These are phyloP conservation scores for Acropora yongei DNA, from an alignment of 64 coral and sea anemone species.

Conservation along the genomic window DNA sequence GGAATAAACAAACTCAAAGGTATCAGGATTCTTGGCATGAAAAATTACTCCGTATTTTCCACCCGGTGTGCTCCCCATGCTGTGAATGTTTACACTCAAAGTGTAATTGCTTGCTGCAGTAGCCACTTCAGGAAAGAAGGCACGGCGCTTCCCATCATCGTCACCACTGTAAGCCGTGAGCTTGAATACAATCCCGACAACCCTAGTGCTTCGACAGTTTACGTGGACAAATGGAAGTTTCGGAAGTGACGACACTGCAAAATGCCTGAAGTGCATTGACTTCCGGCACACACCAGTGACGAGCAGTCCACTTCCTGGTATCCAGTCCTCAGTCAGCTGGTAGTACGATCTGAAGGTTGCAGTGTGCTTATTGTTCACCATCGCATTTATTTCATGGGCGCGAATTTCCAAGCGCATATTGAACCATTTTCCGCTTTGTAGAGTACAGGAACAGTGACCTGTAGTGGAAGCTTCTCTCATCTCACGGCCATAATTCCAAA, in stretches of 20 bases:
- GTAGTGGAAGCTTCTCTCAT: slow-evolving; percentile 24
- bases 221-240: slow-evolving; percentile 8
- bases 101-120: not conserved
- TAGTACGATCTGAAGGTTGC: slow-evolving; percentile 15
- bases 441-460: not conserved
- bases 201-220: slow-evolving; percentile 3
- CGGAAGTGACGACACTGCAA: not conserved
- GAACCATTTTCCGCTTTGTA: slow-evolving; percentile 34
- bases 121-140: not conserved
- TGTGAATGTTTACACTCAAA: slow-evolving; percentile 8
- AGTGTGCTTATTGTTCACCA: not conserved
- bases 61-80: not conserved
- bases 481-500: not conserved
- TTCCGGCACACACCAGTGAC: slow-evolving; percentile 28
- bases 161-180: not conserved
- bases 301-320: slow-evolving; percentile 3
- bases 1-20: slow-evolving; percentile 36
- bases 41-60: slow-evolving; percentile 38
- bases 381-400: not conserved
- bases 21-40: slow-evolving; percentile 29
- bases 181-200: not conserved
- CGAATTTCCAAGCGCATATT: slow-evolving; percentile 42
- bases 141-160: not conserved
- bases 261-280: slow-evolving; percentile 23
- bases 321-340: not conserved